Percentiles rank a stretch among this genome's conserved stretches.
Evolutionary conservation across 2,888 invertebrate species (phyloP).

Genomic region (Helleia helle): DNA sequence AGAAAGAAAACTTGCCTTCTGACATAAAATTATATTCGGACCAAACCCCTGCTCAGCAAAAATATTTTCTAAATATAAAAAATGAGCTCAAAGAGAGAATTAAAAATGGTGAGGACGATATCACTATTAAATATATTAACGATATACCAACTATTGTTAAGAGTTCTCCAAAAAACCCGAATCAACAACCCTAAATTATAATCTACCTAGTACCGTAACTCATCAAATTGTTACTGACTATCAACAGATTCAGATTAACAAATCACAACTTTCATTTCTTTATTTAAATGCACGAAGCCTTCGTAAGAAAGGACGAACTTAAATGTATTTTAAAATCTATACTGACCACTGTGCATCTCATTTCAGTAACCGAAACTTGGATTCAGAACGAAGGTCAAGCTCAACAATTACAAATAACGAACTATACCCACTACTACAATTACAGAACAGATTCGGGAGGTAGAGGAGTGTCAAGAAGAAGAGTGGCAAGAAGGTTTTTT

Average conservation of each 20-base stretch:
- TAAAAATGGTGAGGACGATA: slow-evolving; percentile 11
- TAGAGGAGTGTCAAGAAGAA: slow-evolving; percentile 25
- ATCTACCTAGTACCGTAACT: background rate
- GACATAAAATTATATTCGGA: slow-evolving; percentile 14
- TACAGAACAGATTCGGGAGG: slow-evolving; percentile 13
- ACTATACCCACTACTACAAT: background rate
- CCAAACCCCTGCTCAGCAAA: background rate
- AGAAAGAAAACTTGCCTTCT: slow-evolving; percentile 3
- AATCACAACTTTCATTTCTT: background rate
- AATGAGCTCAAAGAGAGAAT: slow-evolving; percentile 7
- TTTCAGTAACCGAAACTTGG: slow-evolving; percentile 22
- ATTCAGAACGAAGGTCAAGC: slow-evolving; percentile 18
- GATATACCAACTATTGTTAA: slow-evolving; percentile 12
- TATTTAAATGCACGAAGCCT: slow-evolving; percentile 10
- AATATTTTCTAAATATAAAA: slow-evolving; percentile 10
- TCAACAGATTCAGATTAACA: background rate
- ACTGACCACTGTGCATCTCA: slow-evolving; percentile 12
- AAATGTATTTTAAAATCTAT: too few species aligned
- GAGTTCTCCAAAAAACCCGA: slow-evolving; percentile 10
- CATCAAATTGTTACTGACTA: slow-evolving; percentile 11
- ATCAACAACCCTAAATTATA: background rate
- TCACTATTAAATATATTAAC: slow-evolving; percentile 13
- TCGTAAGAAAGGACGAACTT: slow-evolving; percentile 8
- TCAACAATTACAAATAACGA: background rate
- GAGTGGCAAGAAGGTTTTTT: too few species aligned